Evolutionary conservation across 2,888 invertebrate genomes (phyloP).

Genomic region (Acleris laterana): DNA sequence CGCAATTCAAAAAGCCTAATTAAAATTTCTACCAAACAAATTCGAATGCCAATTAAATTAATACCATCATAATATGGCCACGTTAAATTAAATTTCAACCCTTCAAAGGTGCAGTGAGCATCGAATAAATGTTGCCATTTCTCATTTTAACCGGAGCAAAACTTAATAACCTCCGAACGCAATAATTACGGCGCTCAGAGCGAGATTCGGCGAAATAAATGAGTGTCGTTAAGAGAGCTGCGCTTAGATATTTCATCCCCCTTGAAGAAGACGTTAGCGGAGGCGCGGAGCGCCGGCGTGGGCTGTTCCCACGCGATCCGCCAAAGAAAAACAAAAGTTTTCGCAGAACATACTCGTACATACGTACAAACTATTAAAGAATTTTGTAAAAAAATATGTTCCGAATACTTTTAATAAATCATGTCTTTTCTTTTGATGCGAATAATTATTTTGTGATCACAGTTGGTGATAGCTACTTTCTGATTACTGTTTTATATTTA

Average conservation of each 20-base stretch:
- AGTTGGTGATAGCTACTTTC: too few species aligned
- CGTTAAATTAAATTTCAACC: slow-evolving; percentile 80
- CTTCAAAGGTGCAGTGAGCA: slow-evolving; percentile 78
- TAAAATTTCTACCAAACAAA: slow-evolving; percentile 6
- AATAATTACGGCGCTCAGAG: slow-evolving; percentile 81
- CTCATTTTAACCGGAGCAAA: slow-evolving; percentile 82
- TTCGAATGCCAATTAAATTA: slow-evolving; percentile 63
- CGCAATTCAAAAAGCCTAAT: too few species aligned
- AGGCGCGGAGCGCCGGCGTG: slow-evolving; percentile 57
- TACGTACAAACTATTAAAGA: neutral
- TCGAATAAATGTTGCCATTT: slow-evolving; percentile 79
- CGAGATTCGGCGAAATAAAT: slow-evolving; percentile 83
- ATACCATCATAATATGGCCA: slow-evolving; percentile 71
- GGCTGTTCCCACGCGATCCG: slow-evolving; percentile 71
- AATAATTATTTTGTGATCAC: too few species aligned
- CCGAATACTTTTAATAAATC: too few species aligned
- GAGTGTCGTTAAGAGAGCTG: slow-evolving; percentile 80
- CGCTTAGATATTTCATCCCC: slow-evolving; percentile 82
- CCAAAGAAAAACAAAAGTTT: slow-evolving; percentile 55
- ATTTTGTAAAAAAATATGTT: too few species aligned
- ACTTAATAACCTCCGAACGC: slow-evolving; percentile 82
- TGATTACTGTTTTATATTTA: too few species aligned
- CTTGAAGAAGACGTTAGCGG: slow-evolving; percentile 79
- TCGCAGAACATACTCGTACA: neutral
- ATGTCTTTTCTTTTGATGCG: too few species aligned